Conservation (phyloP, 2,797 vertebrate species). For the Lateolabrax maculatus region DNA sequence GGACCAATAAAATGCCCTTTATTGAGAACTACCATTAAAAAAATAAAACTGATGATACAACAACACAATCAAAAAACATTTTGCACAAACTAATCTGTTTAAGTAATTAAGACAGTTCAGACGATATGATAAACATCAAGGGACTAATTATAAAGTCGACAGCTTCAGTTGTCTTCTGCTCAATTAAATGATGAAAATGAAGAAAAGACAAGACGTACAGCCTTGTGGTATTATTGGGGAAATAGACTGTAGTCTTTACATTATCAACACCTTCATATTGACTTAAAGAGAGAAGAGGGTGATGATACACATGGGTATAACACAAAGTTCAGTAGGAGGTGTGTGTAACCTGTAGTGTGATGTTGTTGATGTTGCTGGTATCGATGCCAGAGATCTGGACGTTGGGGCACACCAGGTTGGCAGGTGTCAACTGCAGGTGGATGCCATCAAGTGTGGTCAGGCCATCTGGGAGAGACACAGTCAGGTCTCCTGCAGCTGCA, state of each 20-base stretch:
- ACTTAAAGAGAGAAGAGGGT: not conserved
- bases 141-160: not conserved
- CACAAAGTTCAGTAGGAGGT: not conserved
- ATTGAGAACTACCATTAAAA: not conserved
- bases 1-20: not conserved
- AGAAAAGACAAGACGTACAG: not conserved
- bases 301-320: not conserved
- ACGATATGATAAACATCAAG: not conserved
- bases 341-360: constrained; percentile 93
- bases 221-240: not conserved
- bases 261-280: not conserved
- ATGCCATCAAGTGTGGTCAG: constrained; percentile 96
- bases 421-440: constrained; percentile 93
- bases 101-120: not conserved
- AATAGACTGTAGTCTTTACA: not conserved
- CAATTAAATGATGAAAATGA: not conserved
- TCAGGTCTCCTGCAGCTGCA: constrained; percentile 94
- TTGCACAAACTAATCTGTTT: constrained; percentile 2
- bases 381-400: constrained; percentile 99
- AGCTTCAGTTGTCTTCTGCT: not conserved
- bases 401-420: constrained; percentile 94
- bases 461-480: constrained; percentile 95
- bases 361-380: constrained; percentile 95
- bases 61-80: not conserved
- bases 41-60: constrained; percentile 1